Evolutionary conservation across 2,888 invertebrate species (phyloP).

Genomic region (Ochlodes sylvanus): DNA sequence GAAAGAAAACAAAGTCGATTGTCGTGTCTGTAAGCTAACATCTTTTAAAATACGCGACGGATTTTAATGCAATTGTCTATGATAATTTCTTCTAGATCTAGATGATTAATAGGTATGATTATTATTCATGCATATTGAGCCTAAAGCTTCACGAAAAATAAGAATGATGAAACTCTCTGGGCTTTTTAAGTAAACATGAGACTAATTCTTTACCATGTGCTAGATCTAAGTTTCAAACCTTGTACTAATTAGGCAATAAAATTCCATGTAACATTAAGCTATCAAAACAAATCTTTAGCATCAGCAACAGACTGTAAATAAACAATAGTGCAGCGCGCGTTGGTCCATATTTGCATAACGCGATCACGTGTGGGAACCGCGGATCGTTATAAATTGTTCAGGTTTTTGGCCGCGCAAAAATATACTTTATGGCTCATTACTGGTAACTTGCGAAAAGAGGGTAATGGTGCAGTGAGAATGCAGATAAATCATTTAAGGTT

Average conservation of each 20-base stretch:
- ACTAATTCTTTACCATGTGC: too few species aligned
- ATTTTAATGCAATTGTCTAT: too few species aligned
- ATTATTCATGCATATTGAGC: too few species aligned
- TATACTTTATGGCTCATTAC: not conserved
- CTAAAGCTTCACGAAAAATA: too few species aligned
- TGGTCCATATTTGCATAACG: constrained; percentile 30
- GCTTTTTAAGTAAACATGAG: too few species aligned
- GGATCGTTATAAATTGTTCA: constrained; percentile 3
- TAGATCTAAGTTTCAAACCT: too few species aligned
- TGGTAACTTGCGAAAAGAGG: constrained; percentile 9
- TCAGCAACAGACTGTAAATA: not conserved
- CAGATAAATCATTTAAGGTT: not conserved
- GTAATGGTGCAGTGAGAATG: not conserved
- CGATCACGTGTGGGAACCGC: constrained; percentile 10
- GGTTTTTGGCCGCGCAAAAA: constrained; percentile 1
- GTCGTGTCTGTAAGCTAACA: too few species aligned
- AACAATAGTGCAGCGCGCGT: constrained; percentile 15
- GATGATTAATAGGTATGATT: too few species aligned
- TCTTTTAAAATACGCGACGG: too few species aligned
- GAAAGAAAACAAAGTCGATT: too few species aligned
- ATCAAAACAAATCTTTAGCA: not conserved
- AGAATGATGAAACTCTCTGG: too few species aligned
- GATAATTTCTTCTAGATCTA: too few species aligned
- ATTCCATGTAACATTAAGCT: not conserved
- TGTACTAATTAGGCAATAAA: not conserved